These are phyloP conservation scores for Nemurella pictetii DNA, from an alignment of 2,888 invertebrate genomes.

Conservation along the genomic window DNA sequence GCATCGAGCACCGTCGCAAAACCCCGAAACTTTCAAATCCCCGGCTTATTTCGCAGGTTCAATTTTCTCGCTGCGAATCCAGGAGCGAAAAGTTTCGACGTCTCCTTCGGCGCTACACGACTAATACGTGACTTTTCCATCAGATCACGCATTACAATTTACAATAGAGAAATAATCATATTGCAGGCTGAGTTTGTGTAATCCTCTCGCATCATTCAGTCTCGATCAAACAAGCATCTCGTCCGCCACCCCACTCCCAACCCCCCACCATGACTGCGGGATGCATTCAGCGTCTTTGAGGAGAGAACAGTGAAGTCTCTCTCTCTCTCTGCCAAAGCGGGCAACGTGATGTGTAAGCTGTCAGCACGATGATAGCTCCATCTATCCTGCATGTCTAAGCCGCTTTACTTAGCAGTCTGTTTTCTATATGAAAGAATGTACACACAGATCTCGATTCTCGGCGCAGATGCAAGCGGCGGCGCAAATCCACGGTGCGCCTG, in stretches of 20 bases:
- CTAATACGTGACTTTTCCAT: neutral
- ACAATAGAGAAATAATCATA: neutral
- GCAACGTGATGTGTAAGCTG: slow-evolving; percentile 11
- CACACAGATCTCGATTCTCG: too few relatives aligned
- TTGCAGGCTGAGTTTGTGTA: neutral
- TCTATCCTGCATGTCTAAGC: neutral
- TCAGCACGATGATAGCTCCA: slow-evolving; percentile 19
- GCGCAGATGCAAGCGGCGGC: neutral
- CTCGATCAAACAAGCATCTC: neutral
- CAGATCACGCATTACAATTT: neutral
- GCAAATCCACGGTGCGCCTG: neutral
- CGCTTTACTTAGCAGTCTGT: neutral
- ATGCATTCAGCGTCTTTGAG: neutral
- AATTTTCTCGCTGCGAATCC: neutral
- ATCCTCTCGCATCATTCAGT: neutral
- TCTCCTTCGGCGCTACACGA: neutral
- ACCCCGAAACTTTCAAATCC: neutral
- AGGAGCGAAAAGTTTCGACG: neutral
- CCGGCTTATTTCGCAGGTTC: neutral
- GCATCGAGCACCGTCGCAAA: neutral
- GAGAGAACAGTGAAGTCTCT: neutral
- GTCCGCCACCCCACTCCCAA: neutral
- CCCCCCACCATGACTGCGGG: too few relatives aligned
- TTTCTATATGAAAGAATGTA: neutral
- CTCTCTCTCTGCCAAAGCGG: neutral